A percentile compares a stretch with the other conserved stretches of the same genome.
Evolutionary conservation across 2,113 vertebrate species (phyloP).

Genomic region (Ailuropoda melanoleuca): DNA sequence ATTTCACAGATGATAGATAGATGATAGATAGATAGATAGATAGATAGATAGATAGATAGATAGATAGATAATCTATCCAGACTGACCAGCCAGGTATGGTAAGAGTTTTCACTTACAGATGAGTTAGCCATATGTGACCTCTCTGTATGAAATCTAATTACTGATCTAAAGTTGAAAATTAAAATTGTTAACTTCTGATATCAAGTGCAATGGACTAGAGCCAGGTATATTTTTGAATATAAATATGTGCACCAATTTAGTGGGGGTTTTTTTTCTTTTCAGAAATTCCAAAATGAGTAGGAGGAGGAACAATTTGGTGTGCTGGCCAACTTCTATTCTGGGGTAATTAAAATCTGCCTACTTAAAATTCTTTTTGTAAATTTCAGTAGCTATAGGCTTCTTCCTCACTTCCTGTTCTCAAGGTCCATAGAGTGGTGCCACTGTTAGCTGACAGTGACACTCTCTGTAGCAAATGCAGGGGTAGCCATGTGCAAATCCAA

Average conservation of each 20-base stretch:
- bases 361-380: constrained; percentile 53
- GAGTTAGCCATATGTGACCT: background rate
- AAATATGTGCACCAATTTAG: constrained; percentile 52
- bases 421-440: background rate
- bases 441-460: background rate
- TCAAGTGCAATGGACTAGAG: constrained; percentile 28
- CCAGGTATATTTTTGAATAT: constrained; percentile 50
- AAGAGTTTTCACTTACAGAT: background rate
- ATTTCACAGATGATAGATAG: background rate
- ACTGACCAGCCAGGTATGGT: background rate
- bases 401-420: constrained; percentile 34
- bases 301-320: constrained; percentile 70
- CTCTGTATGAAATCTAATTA: background rate
- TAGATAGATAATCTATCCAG: background rate
- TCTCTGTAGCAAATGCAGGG: background rate
- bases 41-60: background rate
- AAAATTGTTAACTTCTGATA: constrained; percentile 60
- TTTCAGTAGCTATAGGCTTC: constrained; percentile 9
- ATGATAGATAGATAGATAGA: background rate
- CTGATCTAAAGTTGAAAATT: background rate
- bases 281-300: constrained; percentile 70
- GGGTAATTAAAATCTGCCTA: constrained; percentile 63
- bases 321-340: constrained; percentile 70
- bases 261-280: background rate
- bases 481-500: background rate